These are phyloP conservation scores for Callocephalon fimbriatum DNA, from an alignment of 2,113 vertebrate genomes.

Conservation along the genomic window DNA sequence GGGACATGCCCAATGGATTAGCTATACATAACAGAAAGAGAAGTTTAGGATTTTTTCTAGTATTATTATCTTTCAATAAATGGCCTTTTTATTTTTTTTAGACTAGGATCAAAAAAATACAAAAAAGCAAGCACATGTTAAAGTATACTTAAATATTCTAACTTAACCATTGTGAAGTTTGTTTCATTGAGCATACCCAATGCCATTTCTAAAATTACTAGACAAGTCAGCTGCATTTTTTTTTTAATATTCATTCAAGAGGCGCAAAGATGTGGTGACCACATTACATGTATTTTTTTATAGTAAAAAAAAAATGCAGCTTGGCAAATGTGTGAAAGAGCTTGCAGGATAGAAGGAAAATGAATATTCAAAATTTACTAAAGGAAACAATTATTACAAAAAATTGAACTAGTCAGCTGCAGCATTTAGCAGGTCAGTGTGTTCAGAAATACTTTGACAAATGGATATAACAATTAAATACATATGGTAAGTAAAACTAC, in stretches of 20 bases:
- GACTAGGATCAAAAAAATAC: neutral
- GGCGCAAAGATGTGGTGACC: neutral
- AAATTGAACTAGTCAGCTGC: neutral
- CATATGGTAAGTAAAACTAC: neutral
- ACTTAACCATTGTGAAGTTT: neutral
- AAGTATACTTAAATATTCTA: neutral
- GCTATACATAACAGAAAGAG: neutral
- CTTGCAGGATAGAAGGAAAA: neutral
- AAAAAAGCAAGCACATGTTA: neutral
- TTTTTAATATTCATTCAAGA: neutral
- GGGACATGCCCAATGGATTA: neutral
- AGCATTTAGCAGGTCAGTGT: neutral
- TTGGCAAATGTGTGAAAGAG: neutral
- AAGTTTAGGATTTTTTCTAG: neutral
- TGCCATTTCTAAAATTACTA: neutral
- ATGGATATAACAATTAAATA: neutral
- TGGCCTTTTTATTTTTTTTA: neutral
- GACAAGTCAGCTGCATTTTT: neutral
- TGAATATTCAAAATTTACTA: neutral
- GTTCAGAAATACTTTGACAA: neutral
- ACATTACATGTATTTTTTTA: neutral
- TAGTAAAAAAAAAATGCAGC: neutral
- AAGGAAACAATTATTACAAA: neutral
- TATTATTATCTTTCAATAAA: neutral
- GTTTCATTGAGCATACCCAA: neutral